Base-by-base conservation (phyloP, 2,888 invertebrate species). In the Meloe dianella region DNA sequence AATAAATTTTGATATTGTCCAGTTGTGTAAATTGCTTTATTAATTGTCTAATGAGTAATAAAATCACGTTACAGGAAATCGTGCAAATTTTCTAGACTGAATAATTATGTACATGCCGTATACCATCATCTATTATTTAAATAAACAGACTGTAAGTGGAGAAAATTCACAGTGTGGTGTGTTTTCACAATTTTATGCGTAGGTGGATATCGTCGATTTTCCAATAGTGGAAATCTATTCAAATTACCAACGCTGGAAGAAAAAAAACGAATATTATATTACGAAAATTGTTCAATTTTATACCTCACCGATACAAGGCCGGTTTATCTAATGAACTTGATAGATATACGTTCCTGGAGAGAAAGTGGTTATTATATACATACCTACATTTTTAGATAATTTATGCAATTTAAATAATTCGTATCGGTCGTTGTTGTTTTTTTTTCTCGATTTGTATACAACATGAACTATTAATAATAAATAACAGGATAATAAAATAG, bases 11-110 rank as follows among this genome's bases (percentile, higher is more conserved):
- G 51, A 51, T 51, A 51, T 51, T 51, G 22, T 24, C 12, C 10
- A 47, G 22, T 24, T 12, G 20, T 47, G 20, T 47, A 47, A 10
- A 47, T 47, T 47, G 20, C 20, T 20, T 51, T 51, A 51, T 51
- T 51, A 51, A 51, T 51, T 51, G 51, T 24, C 22, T 51, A 51
- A 51, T 51, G 51, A 51, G 20, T 51, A 51, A 24, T 51, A 51
- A 51, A 51, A 51, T 51, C 51, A 51, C 51, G 51, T 51, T 51
- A 12, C 51, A 51, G 51, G 51, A 51, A 51, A 51, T 51, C 51
- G 51, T 51, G 51, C 51, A 24, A 51, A 51, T 51, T 51, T n/a
- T 51, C 22, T 51, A 22, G 51, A 51, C 12, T 51, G 51, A 51
- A 51, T 51, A 51, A 51, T 51, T 51, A 51, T 51, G 22, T 51